Percentiles rank a stretch among this genome's conserved stretches.
These are phyloP conservation scores for Mactromeris polynyma DNA, from an alignment of 2,888 invertebrate species.

Conservation along the genomic window DNA sequence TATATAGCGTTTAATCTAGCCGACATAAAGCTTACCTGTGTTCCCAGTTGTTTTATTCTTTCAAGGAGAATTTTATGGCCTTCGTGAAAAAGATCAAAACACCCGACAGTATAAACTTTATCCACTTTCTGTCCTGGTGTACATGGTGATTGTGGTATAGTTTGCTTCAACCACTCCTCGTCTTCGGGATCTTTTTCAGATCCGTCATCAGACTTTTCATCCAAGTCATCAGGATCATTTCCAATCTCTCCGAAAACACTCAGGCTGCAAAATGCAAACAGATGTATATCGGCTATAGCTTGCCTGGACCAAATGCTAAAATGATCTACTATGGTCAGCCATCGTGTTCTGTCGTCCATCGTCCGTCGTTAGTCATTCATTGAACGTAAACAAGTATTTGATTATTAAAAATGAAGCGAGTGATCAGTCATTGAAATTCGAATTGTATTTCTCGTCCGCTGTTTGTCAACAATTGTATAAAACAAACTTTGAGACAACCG, in stretches of 20 bases:
- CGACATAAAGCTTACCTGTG: constrained; percentile 72
- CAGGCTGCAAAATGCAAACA: constrained; percentile 11
- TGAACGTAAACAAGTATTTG: too few relatives aligned
- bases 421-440: too few relatives aligned
- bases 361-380: too few relatives aligned
- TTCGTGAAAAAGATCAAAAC: constrained; percentile 83
- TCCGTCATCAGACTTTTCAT: constrained; percentile 49
- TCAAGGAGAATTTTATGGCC: constrained; percentile 79
- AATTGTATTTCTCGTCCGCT: too few relatives aligned
- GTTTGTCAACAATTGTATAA: too few relatives aligned
- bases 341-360: too few relatives aligned
- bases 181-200: constrained; percentile 53
- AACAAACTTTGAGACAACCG: too few relatives aligned
- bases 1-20: too few relatives aligned
- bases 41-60: constrained; percentile 77
- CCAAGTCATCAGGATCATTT: constrained; percentile 23
- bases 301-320: too few relatives aligned
- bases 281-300: too few relatives aligned
- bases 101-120: constrained; percentile 83
- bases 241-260: constrained; percentile 36
- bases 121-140: constrained; percentile 62
- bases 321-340: too few relatives aligned
- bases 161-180: constrained; percentile 1
- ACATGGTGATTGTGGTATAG: constrained; percentile 29
- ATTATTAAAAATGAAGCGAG: too few relatives aligned